phyloP scores from a whole-genome alignment of 2,797 vertebrate species.

The Perdix hodgsoniae region DNA sequence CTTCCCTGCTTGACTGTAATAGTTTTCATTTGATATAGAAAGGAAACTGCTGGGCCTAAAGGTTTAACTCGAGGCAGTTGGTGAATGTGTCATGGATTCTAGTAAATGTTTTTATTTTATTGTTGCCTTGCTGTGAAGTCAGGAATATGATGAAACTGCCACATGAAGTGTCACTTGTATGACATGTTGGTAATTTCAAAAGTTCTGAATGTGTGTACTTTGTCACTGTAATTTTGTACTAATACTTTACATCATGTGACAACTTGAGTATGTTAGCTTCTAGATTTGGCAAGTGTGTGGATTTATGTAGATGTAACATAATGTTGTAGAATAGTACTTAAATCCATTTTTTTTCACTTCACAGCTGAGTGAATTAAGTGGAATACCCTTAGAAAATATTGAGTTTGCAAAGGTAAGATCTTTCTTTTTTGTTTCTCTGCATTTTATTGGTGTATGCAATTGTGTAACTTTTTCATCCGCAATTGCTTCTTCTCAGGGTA shows the following conservation, averaged over 20 bases:
- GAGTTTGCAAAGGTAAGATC: conserved; percentile 96
- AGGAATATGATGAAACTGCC: neutral
- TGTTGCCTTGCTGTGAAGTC: neutral
- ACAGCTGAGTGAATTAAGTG: conserved; percentile 93
- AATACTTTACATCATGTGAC: neutral
- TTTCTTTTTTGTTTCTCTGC: neutral
- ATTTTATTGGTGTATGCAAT: neutral
- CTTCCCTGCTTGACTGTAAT: neutral
- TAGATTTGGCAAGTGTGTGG: neutral
- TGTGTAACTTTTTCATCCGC: neutral
- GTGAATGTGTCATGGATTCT: neutral
- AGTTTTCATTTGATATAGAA: neutral
- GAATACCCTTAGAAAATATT: conserved; percentile 91
- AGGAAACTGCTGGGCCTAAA: neutral
- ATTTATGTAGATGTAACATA: neutral
- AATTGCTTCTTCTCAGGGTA: conserved; percentile 84
- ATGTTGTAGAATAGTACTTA: neutral
- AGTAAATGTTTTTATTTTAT: neutral
- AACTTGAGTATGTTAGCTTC: neutral
- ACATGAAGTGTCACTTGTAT: neutral
- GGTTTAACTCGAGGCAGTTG: neutral
- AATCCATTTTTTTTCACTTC: conserved; percentile 57
- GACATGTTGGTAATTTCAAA: too few relatives aligned
- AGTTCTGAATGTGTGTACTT: too few relatives aligned
- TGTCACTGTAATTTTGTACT: neutral